Evolutionary conservation across 2,113 vertebrate species (phyloP).

Genomic region (Triplophysa dalaica): DNA sequence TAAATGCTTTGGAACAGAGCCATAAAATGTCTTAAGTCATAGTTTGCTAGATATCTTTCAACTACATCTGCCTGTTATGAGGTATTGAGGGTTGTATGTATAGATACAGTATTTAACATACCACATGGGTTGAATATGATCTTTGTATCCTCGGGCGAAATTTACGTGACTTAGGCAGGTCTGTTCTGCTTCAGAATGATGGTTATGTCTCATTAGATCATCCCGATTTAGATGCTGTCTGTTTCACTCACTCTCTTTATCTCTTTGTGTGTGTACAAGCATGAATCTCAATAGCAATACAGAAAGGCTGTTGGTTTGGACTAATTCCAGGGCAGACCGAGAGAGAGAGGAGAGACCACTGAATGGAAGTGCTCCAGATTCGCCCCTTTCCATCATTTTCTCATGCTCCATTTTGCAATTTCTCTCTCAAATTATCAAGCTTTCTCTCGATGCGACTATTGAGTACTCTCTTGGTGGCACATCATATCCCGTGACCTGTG

Average conservation of each 20-base stretch:
- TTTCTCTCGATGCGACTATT: background rate
- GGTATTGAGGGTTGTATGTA: background rate
- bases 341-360: slow-evolving; percentile 2
- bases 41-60: slow-evolving; percentile 2
- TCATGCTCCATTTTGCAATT: slow-evolving; percentile 27
- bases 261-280: background rate
- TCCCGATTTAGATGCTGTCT: slow-evolving; percentile 10
- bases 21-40: background rate
- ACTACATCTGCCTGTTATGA: background rate
- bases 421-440: background rate
- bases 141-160: background rate
- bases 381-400: slow-evolving; percentile 23
- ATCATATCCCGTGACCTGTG: slow-evolving; percentile 55
- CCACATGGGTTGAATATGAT: background rate
- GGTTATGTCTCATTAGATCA: slow-evolving; percentile 6
- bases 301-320: slow-evolving; percentile 23
- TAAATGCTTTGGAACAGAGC: too few relatives aligned
- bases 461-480: slow-evolving; percentile 22
- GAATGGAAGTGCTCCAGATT: slow-evolving; percentile 38
- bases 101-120: slow-evolving; percentile 1
- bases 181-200: background rate
- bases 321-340: slow-evolving; percentile 24
- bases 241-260: background rate
- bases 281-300: slow-evolving; percentile 17
- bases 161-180: background rate